phyloP scores from a whole-genome alignment of 2,113 vertebrate genomes.

The Pomatostomus ruficeps region DNA sequence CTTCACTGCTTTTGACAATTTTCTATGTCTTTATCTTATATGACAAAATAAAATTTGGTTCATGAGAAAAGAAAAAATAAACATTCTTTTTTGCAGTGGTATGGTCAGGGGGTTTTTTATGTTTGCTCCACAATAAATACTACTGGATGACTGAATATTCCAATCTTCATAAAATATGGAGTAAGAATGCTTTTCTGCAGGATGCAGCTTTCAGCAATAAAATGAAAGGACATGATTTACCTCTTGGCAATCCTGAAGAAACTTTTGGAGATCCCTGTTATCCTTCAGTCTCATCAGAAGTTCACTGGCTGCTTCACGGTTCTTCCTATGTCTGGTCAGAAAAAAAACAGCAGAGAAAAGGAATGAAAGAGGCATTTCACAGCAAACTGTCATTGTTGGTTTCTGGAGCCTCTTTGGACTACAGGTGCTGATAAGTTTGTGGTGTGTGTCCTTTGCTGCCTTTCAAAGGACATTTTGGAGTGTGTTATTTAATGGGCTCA shows the following conservation, averaged over 20 bases:
- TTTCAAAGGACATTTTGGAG: not conserved
- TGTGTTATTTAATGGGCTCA: not conserved
- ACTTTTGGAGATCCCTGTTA: conserved; percentile 96
- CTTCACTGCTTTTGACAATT: not conserved
- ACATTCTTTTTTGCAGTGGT: not conserved
- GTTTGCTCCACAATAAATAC: not conserved
- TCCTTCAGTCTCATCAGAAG: conserved; percentile 92
- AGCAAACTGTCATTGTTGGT: not conserved
- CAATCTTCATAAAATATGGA: not conserved
- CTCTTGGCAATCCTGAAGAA: conserved; percentile 98
- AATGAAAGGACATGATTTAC: conserved; percentile 55
- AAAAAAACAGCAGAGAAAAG: not conserved
- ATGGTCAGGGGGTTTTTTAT: fast-evolving
- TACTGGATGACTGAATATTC: not conserved
- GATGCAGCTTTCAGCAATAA: not conserved
- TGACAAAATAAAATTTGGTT: not conserved
- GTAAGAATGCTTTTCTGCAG: not conserved
- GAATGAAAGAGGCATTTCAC: not conserved
- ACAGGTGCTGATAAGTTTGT: not conserved
- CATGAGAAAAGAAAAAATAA: not conserved
- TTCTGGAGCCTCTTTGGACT: not conserved
- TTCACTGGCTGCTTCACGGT: conserved; percentile 90
- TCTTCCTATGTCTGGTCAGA: conserved; percentile 87
- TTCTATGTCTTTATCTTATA: not conserved
- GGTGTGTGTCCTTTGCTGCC: not conserved